Base-by-base conservation (phyloP, 1,140 invertebrate species). In the Leguminivora glycinivorella region DNA sequence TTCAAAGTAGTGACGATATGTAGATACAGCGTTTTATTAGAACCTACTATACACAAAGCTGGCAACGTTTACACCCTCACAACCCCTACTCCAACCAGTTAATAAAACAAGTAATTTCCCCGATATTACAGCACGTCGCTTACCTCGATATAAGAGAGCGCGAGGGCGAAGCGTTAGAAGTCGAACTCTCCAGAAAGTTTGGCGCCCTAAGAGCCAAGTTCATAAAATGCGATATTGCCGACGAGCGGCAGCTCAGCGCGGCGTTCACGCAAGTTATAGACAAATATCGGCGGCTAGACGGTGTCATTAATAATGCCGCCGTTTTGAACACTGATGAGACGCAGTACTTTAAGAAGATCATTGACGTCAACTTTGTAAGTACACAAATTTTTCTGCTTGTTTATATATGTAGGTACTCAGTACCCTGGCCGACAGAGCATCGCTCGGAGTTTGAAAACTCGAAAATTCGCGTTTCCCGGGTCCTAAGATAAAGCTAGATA, bases 241-340 rank as follows among this genome's bases (percentile, higher is more conserved):
- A 94, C 31, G 92, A 94, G 67, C 84, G 88, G 0, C 93, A 96
- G n/a, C 93, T 96, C 14, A 81, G 92, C 17, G 81, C 85, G 6
- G 93, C 95, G 67, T 96, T 96, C 80, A 85, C 92, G 47, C 93
- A 92, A 85, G 92, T 94, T 2, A 84, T 93, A 6, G 79, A 85
- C 12, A 92, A 94, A 40, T 92, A 95, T 68, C 93, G 94, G 7
- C 92, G 93, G 14, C 85, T 95, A 3, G 94, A 95, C 82, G 92
- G 94, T 2, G 92, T 95, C 43, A 90, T 96, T 68, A 95, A 95
- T 82, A 95, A 95, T 78, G 95, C 94, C 3, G 95, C 93, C 6
- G 82, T 92, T 40, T 38, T 92, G 7, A 79, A 82, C 29, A 79
- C 81, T 10, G 73, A 82, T 10, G 81, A 84, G 14, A 63, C 58